phyloP scores from a whole-genome alignment of 2,888 invertebrate species.

The Lapara coniferarum region DNA sequence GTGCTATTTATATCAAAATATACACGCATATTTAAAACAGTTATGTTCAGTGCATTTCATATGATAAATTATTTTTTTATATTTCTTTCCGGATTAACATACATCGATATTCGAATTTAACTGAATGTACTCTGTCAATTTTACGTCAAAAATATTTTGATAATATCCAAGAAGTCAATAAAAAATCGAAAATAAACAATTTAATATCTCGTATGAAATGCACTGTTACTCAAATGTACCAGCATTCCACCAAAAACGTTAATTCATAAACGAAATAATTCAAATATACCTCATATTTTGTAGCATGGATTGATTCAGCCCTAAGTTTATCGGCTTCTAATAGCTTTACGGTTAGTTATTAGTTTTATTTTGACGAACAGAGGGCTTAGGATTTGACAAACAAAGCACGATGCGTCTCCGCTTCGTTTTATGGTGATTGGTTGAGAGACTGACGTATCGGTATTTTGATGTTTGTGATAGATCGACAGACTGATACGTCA shows the following conservation, averaged over 20 bases:
- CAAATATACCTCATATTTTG: constrained; percentile 78
- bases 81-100: background rate
- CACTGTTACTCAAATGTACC: background rate
- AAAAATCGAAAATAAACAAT: background rate
- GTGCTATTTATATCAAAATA: constrained; percentile 12
- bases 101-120: background rate
- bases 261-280: constrained; percentile 51
- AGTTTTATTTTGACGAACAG: constrained; percentile 11
- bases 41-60: background rate
- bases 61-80: background rate
- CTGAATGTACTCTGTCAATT: background rate
- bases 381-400: too few relatives aligned
- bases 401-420: too few relatives aligned
- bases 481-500: too few relatives aligned
- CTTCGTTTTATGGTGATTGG: too few relatives aligned
- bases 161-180: background rate
- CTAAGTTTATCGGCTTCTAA: constrained; percentile 55
- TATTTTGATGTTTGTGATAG: too few relatives aligned
- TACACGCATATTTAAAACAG: constrained; percentile 18
- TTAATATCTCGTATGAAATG: constrained; percentile 13
- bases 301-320: constrained; percentile 62
- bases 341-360: constrained; percentile 21
- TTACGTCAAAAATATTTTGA: background rate
- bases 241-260: constrained; percentile 56
- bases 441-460: too few relatives aligned